These are phyloP conservation scores for Steatocranus sp. DNA, from an alignment of 2,797 vertebrate genomes.

Conservation along the genomic window DNA sequence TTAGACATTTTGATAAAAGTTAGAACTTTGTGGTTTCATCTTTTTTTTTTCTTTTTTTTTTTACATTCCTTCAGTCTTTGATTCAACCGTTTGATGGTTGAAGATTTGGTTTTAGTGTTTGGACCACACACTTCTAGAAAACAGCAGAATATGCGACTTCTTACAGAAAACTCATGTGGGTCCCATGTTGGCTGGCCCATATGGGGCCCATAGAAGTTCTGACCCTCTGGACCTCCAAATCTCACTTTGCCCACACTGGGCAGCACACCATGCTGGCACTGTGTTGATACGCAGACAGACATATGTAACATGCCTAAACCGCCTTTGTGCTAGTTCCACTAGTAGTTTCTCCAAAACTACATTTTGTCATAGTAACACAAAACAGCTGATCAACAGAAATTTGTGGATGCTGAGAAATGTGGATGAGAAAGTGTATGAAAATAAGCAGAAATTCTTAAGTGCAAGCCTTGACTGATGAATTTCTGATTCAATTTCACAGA, in stretches of 20 bases:
- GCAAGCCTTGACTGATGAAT: not conserved
- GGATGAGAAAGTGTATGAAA: not conserved
- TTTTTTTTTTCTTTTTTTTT: not conserved
- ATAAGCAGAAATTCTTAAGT: not conserved
- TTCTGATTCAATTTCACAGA: not conserved
- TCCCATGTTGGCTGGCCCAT: not conserved
- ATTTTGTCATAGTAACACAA: not conserved
- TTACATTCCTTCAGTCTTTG: not conserved
- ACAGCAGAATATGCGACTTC: not conserved
- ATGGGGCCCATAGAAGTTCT: not conserved
- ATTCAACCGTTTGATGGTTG: accelerated
- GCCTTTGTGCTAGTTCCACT: not conserved
- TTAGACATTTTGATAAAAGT: not conserved
- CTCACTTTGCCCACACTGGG: not conserved
- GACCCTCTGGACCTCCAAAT: not conserved
- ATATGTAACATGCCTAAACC: not conserved
- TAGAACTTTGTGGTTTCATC: not conserved
- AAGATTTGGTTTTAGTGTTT: not conserved
- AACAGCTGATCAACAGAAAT: not conserved
- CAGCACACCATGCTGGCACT: not conserved
- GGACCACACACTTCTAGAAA: not conserved
- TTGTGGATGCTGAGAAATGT: not conserved
- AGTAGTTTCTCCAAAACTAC: not conserved
- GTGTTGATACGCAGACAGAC: not conserved
- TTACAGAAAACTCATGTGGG: not conserved